These are phyloP conservation scores for Pterobdella sp. DNA, from an alignment of 2,888 invertebrate genomes.

Conservation along the genomic window DNA sequence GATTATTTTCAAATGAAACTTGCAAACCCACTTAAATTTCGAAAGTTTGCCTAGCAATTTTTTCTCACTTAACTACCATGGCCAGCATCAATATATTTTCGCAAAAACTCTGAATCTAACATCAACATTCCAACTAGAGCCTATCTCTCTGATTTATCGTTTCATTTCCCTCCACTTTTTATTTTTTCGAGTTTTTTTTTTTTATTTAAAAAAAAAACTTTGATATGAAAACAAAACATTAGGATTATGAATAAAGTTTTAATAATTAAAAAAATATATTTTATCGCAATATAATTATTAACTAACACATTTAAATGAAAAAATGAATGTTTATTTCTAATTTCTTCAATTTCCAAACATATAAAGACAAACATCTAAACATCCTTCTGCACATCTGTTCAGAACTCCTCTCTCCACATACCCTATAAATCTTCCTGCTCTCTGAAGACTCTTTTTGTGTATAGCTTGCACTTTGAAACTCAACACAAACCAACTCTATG, in stretches of 20 bases:
- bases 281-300: no score
- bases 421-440: slow-evolving; percentile 4
- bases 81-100: not conserved
- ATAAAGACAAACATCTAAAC: not conserved
- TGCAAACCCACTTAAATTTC: no score
- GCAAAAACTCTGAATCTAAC: not conserved
- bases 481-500: not conserved
- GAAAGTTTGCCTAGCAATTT: no score
- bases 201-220: no score
- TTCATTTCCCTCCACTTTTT: slow-evolving; percentile 11
- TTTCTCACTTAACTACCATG: not conserved
- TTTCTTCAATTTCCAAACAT: not conserved
- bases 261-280: no score
- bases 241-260: no score
- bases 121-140: not conserved
- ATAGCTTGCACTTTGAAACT: slow-evolving; percentile 6
- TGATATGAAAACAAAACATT: no score
- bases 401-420: not conserved
- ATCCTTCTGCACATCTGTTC: not conserved
- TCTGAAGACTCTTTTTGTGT: slow-evolving; percentile 14
- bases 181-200: no score
- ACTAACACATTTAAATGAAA: no score
- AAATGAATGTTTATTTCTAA: no score
- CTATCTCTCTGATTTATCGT: slow-evolving; percentile 14
- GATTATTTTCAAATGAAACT: no score